Base-by-base conservation (phyloP, 2,113 vertebrate genomes). In the Phodopus roborovskii region DNA sequence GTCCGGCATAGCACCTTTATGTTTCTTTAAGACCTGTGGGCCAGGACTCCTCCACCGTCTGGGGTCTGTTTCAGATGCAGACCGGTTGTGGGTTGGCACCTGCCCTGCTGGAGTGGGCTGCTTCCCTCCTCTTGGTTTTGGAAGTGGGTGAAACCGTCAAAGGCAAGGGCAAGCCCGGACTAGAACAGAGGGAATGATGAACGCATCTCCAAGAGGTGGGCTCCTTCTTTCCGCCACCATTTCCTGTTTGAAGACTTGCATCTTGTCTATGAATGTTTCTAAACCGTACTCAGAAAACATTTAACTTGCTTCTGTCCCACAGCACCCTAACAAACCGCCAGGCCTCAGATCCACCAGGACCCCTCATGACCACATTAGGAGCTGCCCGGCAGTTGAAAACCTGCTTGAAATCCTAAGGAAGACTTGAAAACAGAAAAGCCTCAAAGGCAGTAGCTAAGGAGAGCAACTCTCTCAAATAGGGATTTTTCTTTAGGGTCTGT, bases 401-500 rank as follows among this genome's bases (percentile, higher is more conserved):
- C 58, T 86, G 45, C 88, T 78, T 94, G 81, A 64, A 53, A 79
- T 82, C 66, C 36, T 26, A 89, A 77, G 56, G 56, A 91, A 60
- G 66, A 78, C 94, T 96, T 88, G 30, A 92, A 96, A 95, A 95
- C 33, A 97, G 71, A 92, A 95, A 92, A 66, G 56, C 75, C 70
- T 89, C 94, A 87, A 22, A 95, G 93, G 64, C 88, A 60, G 78
- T 81, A 78, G 78, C 3, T 64, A 24, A 42, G 96, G 92, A 79
- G 26, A 82, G 88, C 60, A 83, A 74, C 71, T 2, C 6, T 95
- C 97, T 91, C 71, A 56, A 75, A 74, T 93, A 66, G 88, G 60
- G 62, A 79, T 95, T 95, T 96, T 96, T 91, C 74, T 96, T 94
- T 94, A 94, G 95, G 96, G 74, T 94, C 82, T 96, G 91, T 96